Base-by-base conservation (phyloP, 2,113 vertebrate genomes). In the Butastur rufipennis region DNA sequence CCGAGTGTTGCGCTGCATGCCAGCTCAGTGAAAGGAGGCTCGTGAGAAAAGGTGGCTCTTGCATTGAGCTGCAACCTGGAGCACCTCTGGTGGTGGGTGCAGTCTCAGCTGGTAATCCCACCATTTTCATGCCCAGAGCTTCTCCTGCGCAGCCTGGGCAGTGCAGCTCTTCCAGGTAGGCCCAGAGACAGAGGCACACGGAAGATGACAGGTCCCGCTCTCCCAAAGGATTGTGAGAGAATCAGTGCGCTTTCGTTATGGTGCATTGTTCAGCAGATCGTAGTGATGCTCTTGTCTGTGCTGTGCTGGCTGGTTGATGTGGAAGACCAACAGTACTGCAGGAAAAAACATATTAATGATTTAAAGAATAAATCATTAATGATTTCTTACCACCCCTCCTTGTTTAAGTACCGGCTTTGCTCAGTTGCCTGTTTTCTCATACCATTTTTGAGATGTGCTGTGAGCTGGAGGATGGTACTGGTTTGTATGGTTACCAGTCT, bases 171-270 rank as follows among this genome's bases (percentile, higher is more conserved):
- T 79, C 23, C 22, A 43, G 48, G 78, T 4, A 38, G 56, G 40
- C 50, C 16, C 19, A 45, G 88, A 34, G 36, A 11, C 4, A 42
- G 52, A 74, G 59, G 36, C 32, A 31, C 34, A 1, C 1, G 10
- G 21, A 25, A 62, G 55, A 11, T 47, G 74, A 8, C 26, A 23
- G 29, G 20, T 75, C 34, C 50, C 10, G 26, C 67, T 89, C 13
- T 79, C 48, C 38, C 56, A 40, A 5, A 36, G 73, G 59, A 6
- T 10, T n/a, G 11, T 0, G 3, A 19, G 83, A 47, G 20, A 67
- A 16, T 80, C 36, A 0, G 0, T 21, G 31, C 0, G 0, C 56
- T 52, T 0, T 70, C 0, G 0, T 10, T 21, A 11, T 1, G 36
- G n/a, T 36, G 59, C 43, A 10, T 0, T 2, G 2, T 55, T 52